Base-by-base conservation (phyloP, 2,888 invertebrate genomes). In the Temnothorax ravouxi region DNA sequence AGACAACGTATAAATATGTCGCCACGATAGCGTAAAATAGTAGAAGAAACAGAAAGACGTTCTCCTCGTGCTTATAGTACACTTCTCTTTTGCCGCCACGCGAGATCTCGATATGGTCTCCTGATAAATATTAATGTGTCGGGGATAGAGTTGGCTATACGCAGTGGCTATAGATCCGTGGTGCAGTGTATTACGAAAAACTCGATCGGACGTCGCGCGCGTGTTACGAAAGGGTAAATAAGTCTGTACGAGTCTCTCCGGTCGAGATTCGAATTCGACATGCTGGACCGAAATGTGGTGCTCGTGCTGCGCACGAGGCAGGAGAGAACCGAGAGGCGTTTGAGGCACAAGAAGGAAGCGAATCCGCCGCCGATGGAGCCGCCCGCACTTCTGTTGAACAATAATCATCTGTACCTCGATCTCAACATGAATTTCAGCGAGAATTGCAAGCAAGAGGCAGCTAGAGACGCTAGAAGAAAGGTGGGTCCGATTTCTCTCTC, bases 341-440 rank as follows among this genome's bases (percentile, higher is more conserved):
- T 92, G 84, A 92, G 92, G 79, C 93, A 93, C 80, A 93, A 91
- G 62, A 93, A 91, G 50, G 91, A 92, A 52, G 93, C 93, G 13
- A 92, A 93, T 86, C 92, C 92, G 61, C 91, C 92, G 4, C 93
- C 93, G 5, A 92, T 93, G 93, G 92, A 93, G 66, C 92, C 93
- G 64, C 93, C 92, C 3, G 90, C 93, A 2, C 90, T 91, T 25
- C 85, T 93, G 34, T 61, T 93, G 13, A 93, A 93, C 83, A 92
- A 92, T 67, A 93, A 93, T 88, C 88, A 92, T 44, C 88, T 93
- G 11, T 93, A 92, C 52, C 83, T 91, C 38, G 93, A 93, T 84
- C 79, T 93, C 44, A 93, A 93, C 72, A 93, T 92, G 86, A 91
- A 92, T 84, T 92, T 93, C 80, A 88, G 91, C 79, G 88, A 90